Percentiles rank a stretch among this genome's conserved stretches.
Evolutionary conservation across 2,888 invertebrate genomes (phyloP).

Genomic region (Tipula vernalis): DNA sequence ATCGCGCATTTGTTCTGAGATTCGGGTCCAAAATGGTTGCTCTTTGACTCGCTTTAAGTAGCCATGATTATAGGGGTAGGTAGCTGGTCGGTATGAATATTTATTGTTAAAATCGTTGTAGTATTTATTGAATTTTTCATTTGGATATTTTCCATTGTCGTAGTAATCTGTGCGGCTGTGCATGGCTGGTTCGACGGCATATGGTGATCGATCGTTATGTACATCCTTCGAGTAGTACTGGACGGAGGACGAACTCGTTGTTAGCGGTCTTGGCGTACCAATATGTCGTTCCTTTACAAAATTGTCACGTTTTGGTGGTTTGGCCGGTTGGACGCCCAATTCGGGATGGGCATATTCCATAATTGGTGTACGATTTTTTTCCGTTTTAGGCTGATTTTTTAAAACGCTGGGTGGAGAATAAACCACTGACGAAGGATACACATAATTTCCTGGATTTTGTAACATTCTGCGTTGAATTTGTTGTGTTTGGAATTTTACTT

Average conservation of each 20-base stretch:
- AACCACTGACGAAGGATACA: constrained; percentile 51
- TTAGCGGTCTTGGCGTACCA: constrained; percentile 13
- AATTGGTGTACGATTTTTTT: constrained; percentile 60
- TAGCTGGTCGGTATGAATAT: constrained; percentile 39
- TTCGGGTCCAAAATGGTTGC: constrained; percentile 56
- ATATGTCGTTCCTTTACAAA: constrained; percentile 25
- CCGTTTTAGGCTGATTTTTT: constrained; percentile 48
- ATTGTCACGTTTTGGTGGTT: constrained; percentile 37
- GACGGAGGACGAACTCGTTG: constrained; percentile 19
- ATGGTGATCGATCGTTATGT: constrained; percentile 24
- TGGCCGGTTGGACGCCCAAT: constrained; percentile 62
- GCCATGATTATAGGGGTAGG: constrained; percentile 49
- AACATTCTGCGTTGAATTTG: constrained; percentile 60
- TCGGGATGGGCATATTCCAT: constrained; percentile 71
- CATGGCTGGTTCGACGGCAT: constrained; percentile 10
- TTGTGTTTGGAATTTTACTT: constrained; percentile 24
- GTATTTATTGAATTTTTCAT: constrained; percentile 23
- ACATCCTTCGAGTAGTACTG: constrained; percentile 22
- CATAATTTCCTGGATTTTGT: constrained; percentile 49
- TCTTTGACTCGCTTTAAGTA: constrained; percentile 45
- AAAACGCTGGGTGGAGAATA: constrained; percentile 47
- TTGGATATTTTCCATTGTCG: constrained; percentile 20
- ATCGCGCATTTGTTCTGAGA: constrained; percentile 59
- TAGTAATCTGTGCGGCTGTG: neutral
- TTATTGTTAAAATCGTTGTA: constrained; percentile 37